phyloP scores from a whole-genome alignment of 2,113 vertebrate genomes.

The Triplophysa rosa region DNA sequence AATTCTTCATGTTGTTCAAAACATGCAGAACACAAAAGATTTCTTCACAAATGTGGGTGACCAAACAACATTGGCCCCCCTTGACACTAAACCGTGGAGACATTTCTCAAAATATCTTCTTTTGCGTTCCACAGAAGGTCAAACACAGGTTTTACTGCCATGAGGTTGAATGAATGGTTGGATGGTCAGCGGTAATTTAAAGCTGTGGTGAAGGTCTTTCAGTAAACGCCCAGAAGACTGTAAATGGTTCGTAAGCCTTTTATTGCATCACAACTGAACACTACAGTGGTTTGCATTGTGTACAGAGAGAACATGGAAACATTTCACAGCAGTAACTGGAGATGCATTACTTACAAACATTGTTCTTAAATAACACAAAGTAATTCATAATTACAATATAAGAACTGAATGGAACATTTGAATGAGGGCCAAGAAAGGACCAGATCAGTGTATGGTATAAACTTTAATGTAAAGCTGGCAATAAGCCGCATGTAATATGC shows the following conservation, averaged over 20 bases:
- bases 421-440: slow-evolving; percentile 28
- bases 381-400: background rate
- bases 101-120: too few relatives aligned
- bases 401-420: background rate
- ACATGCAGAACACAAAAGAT: too few relatives aligned
- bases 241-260: slow-evolving; percentile 46
- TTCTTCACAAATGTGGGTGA: too few relatives aligned
- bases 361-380: slow-evolving; percentile 68
- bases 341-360: slow-evolving; percentile 67
- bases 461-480: slow-evolving; percentile 34
- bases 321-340: slow-evolving; percentile 65
- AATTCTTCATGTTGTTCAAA: too few relatives aligned
- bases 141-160: too few relatives aligned
- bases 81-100: too few relatives aligned
- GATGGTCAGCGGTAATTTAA: too few relatives aligned
- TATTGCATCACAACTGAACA: slow-evolving; percentile 67
- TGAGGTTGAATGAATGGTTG: too few relatives aligned
- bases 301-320: slow-evolving; percentile 58
- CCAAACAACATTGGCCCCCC: too few relatives aligned
- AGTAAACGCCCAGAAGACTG: background rate
- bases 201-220: too few relatives aligned
- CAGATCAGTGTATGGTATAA: slow-evolving; percentile 2
- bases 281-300: slow-evolving; percentile 60
- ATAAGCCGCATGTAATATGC: slow-evolving; percentile 23
- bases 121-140: too few relatives aligned